Evolutionary conservation across 2,113 vertebrate genomes (phyloP), one percentile per base, ranked within the genome.

Genomic region (Camelus dromedarius): DNA sequence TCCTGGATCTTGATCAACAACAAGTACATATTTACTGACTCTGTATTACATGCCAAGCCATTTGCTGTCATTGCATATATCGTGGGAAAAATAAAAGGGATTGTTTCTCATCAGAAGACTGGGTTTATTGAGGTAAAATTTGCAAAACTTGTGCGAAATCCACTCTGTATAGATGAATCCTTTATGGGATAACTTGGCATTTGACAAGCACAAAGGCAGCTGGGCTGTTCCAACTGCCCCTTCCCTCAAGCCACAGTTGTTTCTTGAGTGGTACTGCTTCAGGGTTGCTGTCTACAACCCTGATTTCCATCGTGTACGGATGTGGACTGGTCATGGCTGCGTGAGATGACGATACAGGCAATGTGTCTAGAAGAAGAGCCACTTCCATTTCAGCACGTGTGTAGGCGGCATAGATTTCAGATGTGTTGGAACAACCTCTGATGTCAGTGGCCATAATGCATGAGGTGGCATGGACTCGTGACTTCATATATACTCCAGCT

Each of bases 41-140:
- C 24, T 72, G 2, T 83, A 69, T 24, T 67, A 38, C 24, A 48
- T 76, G 67, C 48, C 9, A 77, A 67, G 13, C 48, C 87, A 32
- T 87, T 86, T 85, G 32, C 35, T 70, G 38, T 76, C 85, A 67
- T 79, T 87, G 70, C 8, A 54, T 12, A 54, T 56, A 67, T 48
- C 35, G 13, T 97, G 38, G 26, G 30, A 92, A 92, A 54, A 93
- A 83, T 75, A 75, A 95, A 66, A 93, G 42, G n/a, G 22, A 4
- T 20, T 80, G 14, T 48, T 95, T 96, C 22, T 80, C 30, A 89
- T 75, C 4, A 94, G 54, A 86, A 79, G 66, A 72, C 80, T 90
- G 32, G 13, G 19, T 60, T 86, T 89, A 91, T 42, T 48, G 52
- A 62, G 22, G 32, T 76, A 52, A 88, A 82, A 38, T 86, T 56